Evolutionary conservation across 2,888 invertebrate species (phyloP), one percentile per base, ranked within the genome.

Genomic region (Acleris cristana): DNA sequence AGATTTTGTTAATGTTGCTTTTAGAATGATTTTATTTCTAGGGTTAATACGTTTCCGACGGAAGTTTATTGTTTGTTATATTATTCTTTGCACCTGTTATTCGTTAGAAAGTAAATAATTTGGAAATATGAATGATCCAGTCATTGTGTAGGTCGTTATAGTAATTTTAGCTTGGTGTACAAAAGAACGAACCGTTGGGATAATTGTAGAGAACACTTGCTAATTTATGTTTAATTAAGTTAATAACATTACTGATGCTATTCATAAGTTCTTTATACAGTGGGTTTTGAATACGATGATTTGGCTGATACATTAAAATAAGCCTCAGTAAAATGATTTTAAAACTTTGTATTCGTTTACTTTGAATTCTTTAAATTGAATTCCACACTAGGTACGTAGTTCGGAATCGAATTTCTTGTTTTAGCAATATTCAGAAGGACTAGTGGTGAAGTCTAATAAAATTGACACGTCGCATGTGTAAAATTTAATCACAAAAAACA

Each of bases 81-180:
- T 69, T 72, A 64, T 65, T 72, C 62, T 68, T 56, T 55, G 62
- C 72, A 72, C 70, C 73, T 70, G 70, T 71, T 68, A 56, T 62
- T 54, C 60, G 62, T 60, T 65, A 65, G 69, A 65, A 68, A 75
- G 78, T 79, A 80, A 82, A 84, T 81, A 80, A 84, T 84, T 84
- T 85, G 81, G 80, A 81, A 83, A 83, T 81, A 82, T 79, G 78
- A 76, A 66, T 70, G 61, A 57, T 71, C 66, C 67, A 69, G 74
- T 75, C 76, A 75, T 77, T 78, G 79, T 80, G 73, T 71, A 71
- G 74, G 73, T 79, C 79, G 80, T 82, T 81, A 79, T 74, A 74
- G 77, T 78, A 79, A 78, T 80, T 76, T 67, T 73, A 70, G 71
- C 69, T 62, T 44, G 60, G 40, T 34, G 58, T 58, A 61, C 56